Conservation (phyloP, 2,888 invertebrate genomes). For the Eustalomyia histrio region DNA sequence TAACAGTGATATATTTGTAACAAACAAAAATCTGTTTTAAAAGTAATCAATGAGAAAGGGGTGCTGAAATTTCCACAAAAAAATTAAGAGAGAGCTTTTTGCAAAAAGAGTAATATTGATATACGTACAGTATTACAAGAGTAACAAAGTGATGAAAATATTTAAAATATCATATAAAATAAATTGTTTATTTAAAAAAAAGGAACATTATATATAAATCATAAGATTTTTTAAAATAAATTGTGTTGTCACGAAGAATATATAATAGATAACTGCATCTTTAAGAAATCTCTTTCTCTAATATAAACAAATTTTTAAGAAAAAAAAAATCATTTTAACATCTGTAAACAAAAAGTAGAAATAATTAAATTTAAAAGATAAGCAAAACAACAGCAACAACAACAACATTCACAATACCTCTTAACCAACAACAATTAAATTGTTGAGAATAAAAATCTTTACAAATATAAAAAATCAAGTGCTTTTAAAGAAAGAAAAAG, state of each 20-base stretch:
- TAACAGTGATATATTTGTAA: slow-evolving; percentile 23
- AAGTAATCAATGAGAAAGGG: neutral
- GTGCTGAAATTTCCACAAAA: neutral
- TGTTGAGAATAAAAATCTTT: slow-evolving; percentile 11
- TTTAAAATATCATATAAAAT: neutral
- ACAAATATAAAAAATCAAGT: slow-evolving; percentile 2
- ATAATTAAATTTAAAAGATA: slow-evolving; percentile 25
- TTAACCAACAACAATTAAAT: slow-evolving; percentile 26
- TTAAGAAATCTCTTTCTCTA: slow-evolving; percentile 12
- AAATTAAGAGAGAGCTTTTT: neutral
- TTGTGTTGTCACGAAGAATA: slow-evolving; percentile 4
- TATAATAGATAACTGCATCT: neutral
- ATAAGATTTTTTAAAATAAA: slow-evolving; percentile 19
- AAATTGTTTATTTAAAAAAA: neutral
- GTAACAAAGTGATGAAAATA: neutral
- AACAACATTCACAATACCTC: slow-evolving; percentile 6
- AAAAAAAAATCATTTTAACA: neutral
- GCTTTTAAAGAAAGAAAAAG: slow-evolving; percentile 1
- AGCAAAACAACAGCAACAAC: slow-evolving; percentile 24
- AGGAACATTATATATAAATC: neutral
- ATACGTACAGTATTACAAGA: slow-evolving; percentile 7
- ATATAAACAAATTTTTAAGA: slow-evolving; percentile 32
- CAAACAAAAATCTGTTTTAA: neutral
- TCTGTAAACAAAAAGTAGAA: slow-evolving; percentile 10
- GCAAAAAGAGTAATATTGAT: slow-evolving; percentile 5